Percentiles rank a stretch among this genome's conserved stretches.
phyloP scores from a whole-genome alignment of 2,797 vertebrate genomes.

The Thamnophis elegans region DNA sequence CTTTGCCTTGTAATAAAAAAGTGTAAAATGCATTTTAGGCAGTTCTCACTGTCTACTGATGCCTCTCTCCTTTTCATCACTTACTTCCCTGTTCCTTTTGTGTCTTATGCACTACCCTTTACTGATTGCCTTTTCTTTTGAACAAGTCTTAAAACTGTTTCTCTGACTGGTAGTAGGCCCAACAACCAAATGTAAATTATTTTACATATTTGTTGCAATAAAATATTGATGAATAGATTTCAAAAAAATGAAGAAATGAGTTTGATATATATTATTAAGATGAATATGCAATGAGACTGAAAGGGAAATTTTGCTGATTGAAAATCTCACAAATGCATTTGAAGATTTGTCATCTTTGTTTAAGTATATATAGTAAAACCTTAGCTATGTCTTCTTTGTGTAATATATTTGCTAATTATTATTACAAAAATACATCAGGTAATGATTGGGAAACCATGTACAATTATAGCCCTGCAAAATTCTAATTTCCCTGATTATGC shows the following conservation, averaged over 20 bases:
- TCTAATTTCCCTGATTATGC: neutral
- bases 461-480: neutral
- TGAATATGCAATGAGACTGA: neutral
- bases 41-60: neutral
- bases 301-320: neutral
- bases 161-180: neutral
- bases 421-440: neutral
- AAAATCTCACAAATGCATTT: neutral
- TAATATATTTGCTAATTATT: neutral
- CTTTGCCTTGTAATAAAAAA: conserved; percentile 12
- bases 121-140: neutral
- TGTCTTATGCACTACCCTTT: neutral
- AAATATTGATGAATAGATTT: neutral
- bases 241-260: neutral
- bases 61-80: neutral
- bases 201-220: neutral
- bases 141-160: neutral
- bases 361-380: neutral
- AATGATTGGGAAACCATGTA: neutral
- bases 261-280: neutral
- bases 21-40: conserved; percentile 18
- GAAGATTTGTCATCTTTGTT: neutral
- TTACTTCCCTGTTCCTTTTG: neutral
- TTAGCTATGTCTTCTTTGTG: neutral
- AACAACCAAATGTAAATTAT: neutral